Percentiles rank a stretch among this genome's conserved stretches.
Evolutionary conservation across 2,888 invertebrate genomes (phyloP).

Genomic region (Phengaris alcon): DNA sequence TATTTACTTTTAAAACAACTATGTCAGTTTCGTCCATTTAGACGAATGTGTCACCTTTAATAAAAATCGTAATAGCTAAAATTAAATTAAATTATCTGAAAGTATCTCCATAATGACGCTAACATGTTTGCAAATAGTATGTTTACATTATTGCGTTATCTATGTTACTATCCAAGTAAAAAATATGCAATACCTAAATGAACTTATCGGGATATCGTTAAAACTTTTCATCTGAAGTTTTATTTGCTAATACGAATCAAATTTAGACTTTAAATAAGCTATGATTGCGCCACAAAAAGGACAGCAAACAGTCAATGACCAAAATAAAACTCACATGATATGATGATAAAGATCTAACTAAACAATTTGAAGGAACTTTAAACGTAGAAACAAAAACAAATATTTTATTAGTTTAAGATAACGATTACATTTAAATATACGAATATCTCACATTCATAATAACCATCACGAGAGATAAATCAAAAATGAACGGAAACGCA

Average conservation of each 20-base stretch:
- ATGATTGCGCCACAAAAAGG: background rate
- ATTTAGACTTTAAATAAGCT: too few relatives aligned
- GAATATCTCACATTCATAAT: constrained; percentile 7
- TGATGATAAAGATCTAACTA: background rate
- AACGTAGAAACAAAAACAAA: background rate
- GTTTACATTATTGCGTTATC: too few relatives aligned
- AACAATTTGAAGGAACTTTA: background rate
- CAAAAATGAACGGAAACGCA: background rate
- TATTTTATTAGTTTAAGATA: constrained; percentile 16
- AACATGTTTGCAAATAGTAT: too few relatives aligned
- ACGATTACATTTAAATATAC: constrained; percentile 20
- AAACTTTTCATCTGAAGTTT: too few relatives aligned
- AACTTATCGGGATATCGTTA: too few relatives aligned
- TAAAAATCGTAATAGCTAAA: too few relatives aligned
- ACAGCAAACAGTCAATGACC: background rate
- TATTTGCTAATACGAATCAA: too few relatives aligned
- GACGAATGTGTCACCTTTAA: background rate
- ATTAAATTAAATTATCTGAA: too few relatives aligned
- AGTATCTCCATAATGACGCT: too few relatives aligned
- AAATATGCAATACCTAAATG: too few relatives aligned
- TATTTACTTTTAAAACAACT: background rate
- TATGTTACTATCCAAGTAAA: too few relatives aligned
- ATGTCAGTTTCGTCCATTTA: background rate
- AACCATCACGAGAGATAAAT: background rate
- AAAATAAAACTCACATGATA: background rate